Percentiles rank a stretch among this genome's conserved stretches.
Evolutionary conservation across 2,797 vertebrate genomes (phyloP).

Genomic region (Crypturellus tataupa): DNA sequence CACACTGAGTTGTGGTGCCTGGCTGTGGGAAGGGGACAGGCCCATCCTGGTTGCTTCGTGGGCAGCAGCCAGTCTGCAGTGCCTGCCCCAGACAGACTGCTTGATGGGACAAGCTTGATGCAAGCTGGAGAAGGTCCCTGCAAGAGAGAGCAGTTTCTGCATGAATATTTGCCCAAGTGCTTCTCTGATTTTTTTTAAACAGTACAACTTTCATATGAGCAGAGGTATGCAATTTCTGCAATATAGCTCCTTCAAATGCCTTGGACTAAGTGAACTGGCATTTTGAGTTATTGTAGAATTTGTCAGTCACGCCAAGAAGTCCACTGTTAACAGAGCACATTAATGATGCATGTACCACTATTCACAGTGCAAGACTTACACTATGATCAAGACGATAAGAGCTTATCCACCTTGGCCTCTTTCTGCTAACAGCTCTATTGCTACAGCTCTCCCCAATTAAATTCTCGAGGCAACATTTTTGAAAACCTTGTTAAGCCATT

Average conservation of each 20-base stretch:
- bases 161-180: not conserved
- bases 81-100: not conserved
- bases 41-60: too few species aligned
- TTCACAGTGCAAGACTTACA: not conserved
- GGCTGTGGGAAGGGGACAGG: rapidly evolving
- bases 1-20: not conserved
- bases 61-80: not conserved
- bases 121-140: not conserved
- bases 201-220: not conserved
- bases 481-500: not conserved
- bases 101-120: rapidly evolving
- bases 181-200: not conserved
- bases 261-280: not conserved
- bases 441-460: not conserved
- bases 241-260: not conserved
- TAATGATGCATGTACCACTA: not conserved
- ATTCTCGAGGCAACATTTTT: not conserved
- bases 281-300: not conserved
- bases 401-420: not conserved
- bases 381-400: not conserved
- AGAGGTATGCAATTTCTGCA: not conserved
- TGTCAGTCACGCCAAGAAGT: not conserved
- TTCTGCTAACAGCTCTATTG: not conserved
- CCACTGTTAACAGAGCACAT: rapidly evolving
- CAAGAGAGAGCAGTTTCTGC: not conserved